Evolutionary conservation across 2,888 invertebrate genomes (phyloP).

Genomic region (Netelia melanura): DNA sequence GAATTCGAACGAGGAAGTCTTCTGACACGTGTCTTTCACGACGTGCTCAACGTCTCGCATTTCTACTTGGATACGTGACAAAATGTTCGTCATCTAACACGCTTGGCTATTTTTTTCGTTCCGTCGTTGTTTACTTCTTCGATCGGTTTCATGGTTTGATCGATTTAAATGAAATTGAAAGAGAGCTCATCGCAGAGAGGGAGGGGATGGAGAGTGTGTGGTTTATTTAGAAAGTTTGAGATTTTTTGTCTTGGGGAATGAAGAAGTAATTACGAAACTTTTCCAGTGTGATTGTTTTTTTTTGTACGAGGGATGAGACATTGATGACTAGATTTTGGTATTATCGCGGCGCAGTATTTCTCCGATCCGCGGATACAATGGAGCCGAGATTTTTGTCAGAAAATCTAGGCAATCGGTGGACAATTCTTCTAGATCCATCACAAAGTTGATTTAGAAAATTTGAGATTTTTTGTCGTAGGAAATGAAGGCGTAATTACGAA

Average conservation of each 20-base stretch:
- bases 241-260: no score
- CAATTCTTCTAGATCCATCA: constrained; percentile 76
- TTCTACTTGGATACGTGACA: constrained; percentile 55
- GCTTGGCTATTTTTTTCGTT: not conserved
- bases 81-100: constrained; percentile 37
- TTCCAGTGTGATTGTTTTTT: not conserved
- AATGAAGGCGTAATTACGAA: no score
- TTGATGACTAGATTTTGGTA: no score
- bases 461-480: no score
- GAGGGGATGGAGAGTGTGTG: no score
- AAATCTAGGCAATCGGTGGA: constrained; percentile 83
- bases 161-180: not conserved
- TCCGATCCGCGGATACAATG: constrained; percentile 44
- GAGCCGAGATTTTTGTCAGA: constrained; percentile 63
- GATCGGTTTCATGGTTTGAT: not conserved
- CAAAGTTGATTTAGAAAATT: constrained; percentile 79
- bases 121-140: not conserved
- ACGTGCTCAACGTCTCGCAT: constrained; percentile 55
- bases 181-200: no score
- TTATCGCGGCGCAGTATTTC: constrained; percentile 14
- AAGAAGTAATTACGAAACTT: no score
- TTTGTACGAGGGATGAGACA: not conserved
- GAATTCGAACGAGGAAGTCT: constrained; percentile 66
- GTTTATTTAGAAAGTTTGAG: no score
- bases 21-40: constrained; percentile 53